Base-by-base conservation (phyloP, 2,888 invertebrate genomes). In the Drosophila neoperkinsi region DNA sequence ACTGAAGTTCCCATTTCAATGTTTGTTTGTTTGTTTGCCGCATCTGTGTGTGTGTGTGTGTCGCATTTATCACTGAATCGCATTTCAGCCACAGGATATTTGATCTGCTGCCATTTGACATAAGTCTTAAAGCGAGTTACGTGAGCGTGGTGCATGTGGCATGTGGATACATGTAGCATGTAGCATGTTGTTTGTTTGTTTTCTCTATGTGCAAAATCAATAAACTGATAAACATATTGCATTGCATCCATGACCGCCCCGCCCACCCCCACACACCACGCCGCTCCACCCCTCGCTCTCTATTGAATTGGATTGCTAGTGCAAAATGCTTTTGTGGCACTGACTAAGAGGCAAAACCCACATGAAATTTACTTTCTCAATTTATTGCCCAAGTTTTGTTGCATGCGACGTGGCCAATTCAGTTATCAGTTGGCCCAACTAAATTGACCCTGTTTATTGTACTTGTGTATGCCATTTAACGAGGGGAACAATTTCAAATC, bases 31-130 rank as follows among this genome's bases (percentile, higher is more conserved):
- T 21, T 30, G 33, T 16, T 34, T 28, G 34, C 10, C 11, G 25
- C 21, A n/a, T 25, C 52, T 34, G 5, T 51, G 46, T 16, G 4
- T 41, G 71, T 69, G 66, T 79, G 74, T 84, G 77, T 85, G 79
- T 77, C 82, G 76, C 84, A 89, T 89, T 89, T 88, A 86, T 88
- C 88, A 89, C 77, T 66, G 85, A 88, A 87, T 88, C 82, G 88
- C 78, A 85, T 85, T 88, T 80, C 85, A 88, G 82, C 89, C 88
- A 86, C 89, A 87, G 88, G 88, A 88, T 89, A 89, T 89, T 88
- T 89, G 89, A 89, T 86, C 88, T 87, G 77, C 77, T 82, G 82
- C 89, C 88, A 82, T 89, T 87, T 84, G 87, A 87, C 84, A 87
- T 73, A 75, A 82, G 88, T 79, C 82, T 81, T 74, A 68, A 63